Base-by-base conservation (phyloP, 2,797 vertebrate species). In the Sus cebifrons region DNA sequence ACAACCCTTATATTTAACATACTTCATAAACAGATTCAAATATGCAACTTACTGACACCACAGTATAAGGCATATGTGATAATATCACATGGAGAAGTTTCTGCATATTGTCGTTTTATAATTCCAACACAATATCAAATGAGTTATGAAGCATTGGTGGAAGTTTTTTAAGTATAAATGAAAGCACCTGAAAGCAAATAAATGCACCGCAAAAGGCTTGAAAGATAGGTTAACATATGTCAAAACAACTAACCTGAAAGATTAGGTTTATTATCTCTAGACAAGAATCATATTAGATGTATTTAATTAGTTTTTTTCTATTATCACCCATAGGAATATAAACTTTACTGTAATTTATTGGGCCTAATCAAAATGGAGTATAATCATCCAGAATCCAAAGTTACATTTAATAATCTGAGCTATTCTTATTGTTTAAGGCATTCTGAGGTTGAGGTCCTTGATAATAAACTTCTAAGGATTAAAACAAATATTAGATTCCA, bases 191-290 rank as follows among this genome's bases (percentile, higher is more conserved):
- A 65, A 87, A 75, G 18, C n/a, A 67, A 86, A 82, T 67, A 17
- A 83, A 60, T 74, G 40, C 11, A 21, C 52, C 75, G 11, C 75
- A 62, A 21, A n/a, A 83, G 78, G 25, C 62, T 74, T 88, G 15
- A 92, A 95, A 87, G 23, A 68, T 67, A 91, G 49, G 71, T 40
- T 65, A 91, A 73, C 17, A 82, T 73, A 68, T 21, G 21, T 88
- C 52, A 68, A 82, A 95, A 75, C 70, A 92, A n/a, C 8, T 23
- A 75, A 67, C 36, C 40, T 82, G 68, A 87, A 91, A 60, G 16
- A 62, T 82, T 75, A 82, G 54, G 23, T 52, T 60, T 83, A 60
- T 75, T 62, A 68, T 75, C 23, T 91, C 73, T 81, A 88, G 29
- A 60, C 3, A 75, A 71, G 14, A n/a, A 54, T 64, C 15, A 87